These are phyloP conservation scores for Priocnemis perturbator DNA, from an alignment of 2,888 invertebrate species.

Conservation along the genomic window DNA sequence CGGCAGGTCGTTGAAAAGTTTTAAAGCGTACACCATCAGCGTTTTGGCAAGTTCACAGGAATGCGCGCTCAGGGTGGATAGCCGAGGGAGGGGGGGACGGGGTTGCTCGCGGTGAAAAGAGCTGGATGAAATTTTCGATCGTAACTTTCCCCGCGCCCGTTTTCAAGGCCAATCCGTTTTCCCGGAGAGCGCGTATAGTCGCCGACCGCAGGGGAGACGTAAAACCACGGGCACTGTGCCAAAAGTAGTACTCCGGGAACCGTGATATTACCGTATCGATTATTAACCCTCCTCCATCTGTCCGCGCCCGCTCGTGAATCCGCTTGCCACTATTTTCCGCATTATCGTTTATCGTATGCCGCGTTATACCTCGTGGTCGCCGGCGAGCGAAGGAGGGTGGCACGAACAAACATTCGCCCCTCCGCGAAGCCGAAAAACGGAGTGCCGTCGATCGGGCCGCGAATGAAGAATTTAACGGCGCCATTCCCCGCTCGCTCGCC, in stretches of 20 bases:
- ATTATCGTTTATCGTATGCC: too few species aligned
- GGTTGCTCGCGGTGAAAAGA: slow-evolving; percentile 10
- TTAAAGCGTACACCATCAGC: slow-evolving; percentile 5
- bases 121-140: slow-evolving; percentile 16
- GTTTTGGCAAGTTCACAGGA: slow-evolving; percentile 11
- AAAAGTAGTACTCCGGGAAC: slow-evolving; percentile 15
- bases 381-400: too few species aligned
- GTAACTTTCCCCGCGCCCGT: slow-evolving; percentile 17
- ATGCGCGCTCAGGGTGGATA: background rate
- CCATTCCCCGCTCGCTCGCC: too few species aligned
- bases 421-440: too few species aligned
- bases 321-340: too few species aligned
- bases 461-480: too few species aligned
- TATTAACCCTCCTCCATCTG: slow-evolving; percentile 8
- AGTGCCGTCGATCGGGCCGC: too few species aligned
- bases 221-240: slow-evolving; percentile 14
- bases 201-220: slow-evolving; percentile 15
- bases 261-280: slow-evolving; percentile 15
- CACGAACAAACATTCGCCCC: too few species aligned
- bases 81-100: background rate
- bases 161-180: slow-evolving; percentile 24
- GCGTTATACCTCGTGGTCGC: too few species aligned
- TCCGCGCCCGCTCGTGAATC: slow-evolving; percentile 4
- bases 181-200: slow-evolving; percentile 5
- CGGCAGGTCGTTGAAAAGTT: background rate